Percentiles rank a stretch among this genome's conserved stretches.
Conservation (phyloP, 1,140 invertebrate genomes). For the Meloidogyne chitwoodi region DNA sequence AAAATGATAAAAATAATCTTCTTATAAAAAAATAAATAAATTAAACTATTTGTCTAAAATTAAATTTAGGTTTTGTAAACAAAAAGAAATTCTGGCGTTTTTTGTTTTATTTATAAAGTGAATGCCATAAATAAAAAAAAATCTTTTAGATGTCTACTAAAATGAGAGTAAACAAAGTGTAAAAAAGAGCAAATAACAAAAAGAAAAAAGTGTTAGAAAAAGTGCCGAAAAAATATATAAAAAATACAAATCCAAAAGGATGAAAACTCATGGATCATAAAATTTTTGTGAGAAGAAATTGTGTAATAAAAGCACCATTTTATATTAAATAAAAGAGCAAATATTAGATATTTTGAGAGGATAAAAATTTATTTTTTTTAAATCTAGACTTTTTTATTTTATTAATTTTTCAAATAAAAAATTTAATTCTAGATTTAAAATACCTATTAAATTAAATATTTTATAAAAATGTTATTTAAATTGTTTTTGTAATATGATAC, state of each 20-base stretch:
- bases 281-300: neutral
- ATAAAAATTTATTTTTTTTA: too few species aligned
- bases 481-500: too few species aligned
- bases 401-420: too few species aligned
- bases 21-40: neutral
- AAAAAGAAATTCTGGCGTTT: neutral
- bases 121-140: neutral
- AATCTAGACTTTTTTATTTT: too few species aligned
- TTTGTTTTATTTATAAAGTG: neutral
- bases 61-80: neutral
- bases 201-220: neutral
- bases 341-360: too few species aligned
- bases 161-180: neutral
- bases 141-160: neutral
- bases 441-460: too few species aligned
- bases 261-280: neutral
- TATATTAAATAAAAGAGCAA: too few species aligned
- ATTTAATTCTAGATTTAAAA: too few species aligned
- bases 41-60: neutral
- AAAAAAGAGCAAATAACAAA: neutral
- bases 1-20: neutral
- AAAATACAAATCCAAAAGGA: neutral
- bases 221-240: neutral
- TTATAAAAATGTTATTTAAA: too few species aligned
- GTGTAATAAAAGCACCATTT: neutral